phyloP scores from a whole-genome alignment of 2,113 vertebrate genomes.

The Tichodroma muraria region DNA sequence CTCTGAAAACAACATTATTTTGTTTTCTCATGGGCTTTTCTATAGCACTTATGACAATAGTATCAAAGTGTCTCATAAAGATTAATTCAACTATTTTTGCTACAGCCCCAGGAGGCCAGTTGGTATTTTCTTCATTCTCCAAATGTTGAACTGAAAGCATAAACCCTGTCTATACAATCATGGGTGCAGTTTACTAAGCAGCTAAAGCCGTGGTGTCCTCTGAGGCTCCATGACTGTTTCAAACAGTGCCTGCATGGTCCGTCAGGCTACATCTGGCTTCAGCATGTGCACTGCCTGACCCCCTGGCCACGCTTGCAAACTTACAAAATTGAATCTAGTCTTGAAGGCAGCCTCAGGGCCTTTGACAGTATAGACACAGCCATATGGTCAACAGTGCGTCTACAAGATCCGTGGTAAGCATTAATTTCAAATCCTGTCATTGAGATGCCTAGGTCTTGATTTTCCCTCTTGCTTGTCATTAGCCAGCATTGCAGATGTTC shows the following conservation, averaged over 20 bases:
- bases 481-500: not conserved
- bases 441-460: not conserved
- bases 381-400: not conserved
- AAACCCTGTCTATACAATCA: not conserved
- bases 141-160: conserved; percentile 1
- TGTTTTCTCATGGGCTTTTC: conserved; percentile 39
- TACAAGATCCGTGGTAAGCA: not conserved
- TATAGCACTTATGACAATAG: conserved; percentile 51
- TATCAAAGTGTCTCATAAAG: conserved; percentile 39
- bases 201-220: not conserved
- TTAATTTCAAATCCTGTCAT: not conserved
- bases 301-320: not conserved
- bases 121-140: conserved; percentile 39
- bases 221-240: not conserved
- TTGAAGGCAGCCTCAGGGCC: not conserved
- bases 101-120: not conserved
- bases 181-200: not conserved
- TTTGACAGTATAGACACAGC: not conserved
- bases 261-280: not conserved
- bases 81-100: conserved; percentile 61
- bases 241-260: not conserved
- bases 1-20: conserved; percentile 18
- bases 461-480: not conserved
- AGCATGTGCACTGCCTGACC: conserved; percentile 17
- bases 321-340: conserved; percentile 11